Base-by-base conservation (phyloP, 2,797 vertebrate genomes). In the Chromis chromis region DNA sequence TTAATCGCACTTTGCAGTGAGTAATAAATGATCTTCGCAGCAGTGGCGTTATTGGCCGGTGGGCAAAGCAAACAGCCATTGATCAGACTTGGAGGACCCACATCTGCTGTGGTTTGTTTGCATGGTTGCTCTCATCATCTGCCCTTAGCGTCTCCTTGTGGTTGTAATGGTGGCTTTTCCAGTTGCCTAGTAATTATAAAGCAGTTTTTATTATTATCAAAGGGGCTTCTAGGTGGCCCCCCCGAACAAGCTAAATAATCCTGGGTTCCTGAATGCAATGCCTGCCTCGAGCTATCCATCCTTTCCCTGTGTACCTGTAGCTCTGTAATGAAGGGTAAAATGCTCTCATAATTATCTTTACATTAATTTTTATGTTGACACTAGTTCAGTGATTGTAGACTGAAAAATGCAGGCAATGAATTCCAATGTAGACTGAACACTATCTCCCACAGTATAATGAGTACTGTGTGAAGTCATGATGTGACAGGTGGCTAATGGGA, bases 401-500 rank as follows among this genome's bases (percentile, higher is more conserved):
- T 60, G 16, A 39, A 67, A 72, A 63, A 52, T 28, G 36, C 28
- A 24, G 44, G 19, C n/a, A 40, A 44, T 62, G 11, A 74, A 76
- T 70, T 69, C 67, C 19, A 67, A 22, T 74, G 44, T 48, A 22
- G 55, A 69, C 39, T 31, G 55, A 77, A 21, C 65, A 53, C 48
- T 39, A 39, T 69, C 62, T 68, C 63, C 39, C 25, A 52, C 65
- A 17, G 55, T 48, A 28, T 85, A 76, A 87, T 67, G 76, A 81
- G 33, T 76, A 70, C 62, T 81, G 40, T 36, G 48, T 40, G 39
- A n/a, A 69, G 52, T 48, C 22, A 64, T 69, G 60, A 83, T 78
- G 73, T 85, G 85, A 80, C 90, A 90, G 88, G 73, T 90, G 89
- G 89, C 76, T 90, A 90, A 90, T 89, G 76, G 79, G 65, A 73